Evolutionary conservation across 2,113 vertebrate species (phyloP), one percentile per base, ranked within the genome.

Genomic region (Elephantulus edwardii): DNA sequence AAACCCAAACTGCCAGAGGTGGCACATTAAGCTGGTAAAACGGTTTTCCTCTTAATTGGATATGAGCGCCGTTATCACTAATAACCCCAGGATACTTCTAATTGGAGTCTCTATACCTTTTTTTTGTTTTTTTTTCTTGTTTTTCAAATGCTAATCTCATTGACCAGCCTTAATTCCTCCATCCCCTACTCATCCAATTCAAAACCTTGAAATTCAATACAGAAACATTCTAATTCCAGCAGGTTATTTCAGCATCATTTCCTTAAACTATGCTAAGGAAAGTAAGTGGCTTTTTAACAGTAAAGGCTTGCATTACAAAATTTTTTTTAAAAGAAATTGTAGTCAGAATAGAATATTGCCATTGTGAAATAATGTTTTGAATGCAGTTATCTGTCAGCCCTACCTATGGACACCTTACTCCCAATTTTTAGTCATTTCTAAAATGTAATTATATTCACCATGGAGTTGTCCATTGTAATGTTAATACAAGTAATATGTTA

Each of bases 1-100:
- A 98, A 98, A 97, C 96, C 94, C 92, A 97, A 97, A 98, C 96
- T 97, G 98, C 98, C 98, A 98, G 97, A 97, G 98, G 97, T 98
- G 97, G 96, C 96, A 97, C 97, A 98, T 98, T 98, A 98, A 97
- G 97, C 97, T 93, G 96, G 97, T 96, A 96, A 97, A 98, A 97
- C 97, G 97, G 97, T 97, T 98, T 98, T 98, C 98, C 97, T 98
- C 97, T 98, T 98, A 98, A 98, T 98, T 98, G 98, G 97, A 97
- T 98, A 97, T 98, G 98, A 98, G 96, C 96, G 91, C 95, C 93
- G 96, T 97, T 98, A 98, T 97, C 96, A 94, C 96, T 97, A 98
- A 98, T 98, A 98, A 98, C 97, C 98, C 95, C 97, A 96, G 98
- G 98, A 98, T 98, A 98, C 96, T 98, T 97, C 98, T 98, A 98